Percentiles rank a stretch among this genome's conserved stretches.
These are phyloP conservation scores for Eurytoma californica DNA, from an alignment of 2,888 invertebrate genomes.

Conservation along the genomic window DNA sequence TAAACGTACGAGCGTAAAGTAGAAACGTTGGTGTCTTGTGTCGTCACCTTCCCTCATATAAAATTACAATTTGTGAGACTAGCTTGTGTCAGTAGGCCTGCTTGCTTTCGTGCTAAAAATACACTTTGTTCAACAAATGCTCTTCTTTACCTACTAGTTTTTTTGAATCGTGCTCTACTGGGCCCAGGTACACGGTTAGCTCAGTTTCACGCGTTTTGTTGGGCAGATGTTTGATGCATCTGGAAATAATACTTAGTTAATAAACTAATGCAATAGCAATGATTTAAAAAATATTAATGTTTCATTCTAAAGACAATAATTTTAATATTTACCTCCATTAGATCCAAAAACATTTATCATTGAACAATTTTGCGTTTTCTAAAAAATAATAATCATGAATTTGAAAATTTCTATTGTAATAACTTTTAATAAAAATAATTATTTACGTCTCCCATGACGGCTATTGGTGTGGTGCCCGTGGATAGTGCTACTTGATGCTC, in stretches of 20 bases:
- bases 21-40: conserved; percentile 62
- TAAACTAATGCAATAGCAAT: not conserved
- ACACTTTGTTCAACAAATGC: conserved; percentile 53
- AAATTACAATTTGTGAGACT: conserved; percentile 73
- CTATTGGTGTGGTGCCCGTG: conserved; percentile 93
- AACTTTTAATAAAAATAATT: conserved; percentile 18
- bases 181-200: conserved; percentile 68
- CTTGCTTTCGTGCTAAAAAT: conserved; percentile 63
- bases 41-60: conserved; percentile 63
- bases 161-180: conserved; percentile 36
- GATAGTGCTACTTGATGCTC: conserved; percentile 97
- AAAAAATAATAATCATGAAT: conserved; percentile 50
- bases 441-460: conserved; percentile 88
- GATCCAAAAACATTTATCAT: conserved; percentile 69
- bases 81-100: conserved; percentile 70
- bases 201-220: conserved; percentile 72
- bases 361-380: conserved; percentile 72
- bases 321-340: conserved; percentile 68
- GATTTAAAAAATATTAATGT: conserved; percentile 9
- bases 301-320: conserved; percentile 41
- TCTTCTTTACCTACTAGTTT: conserved; percentile 43
- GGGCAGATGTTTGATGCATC: conserved; percentile 69
- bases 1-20: conserved; percentile 61
- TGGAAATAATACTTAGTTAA: conserved; percentile 58
- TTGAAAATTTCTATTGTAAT: no score